Base-by-base conservation (phyloP, 2,888 invertebrate genomes). In the Nebria salina region DNA sequence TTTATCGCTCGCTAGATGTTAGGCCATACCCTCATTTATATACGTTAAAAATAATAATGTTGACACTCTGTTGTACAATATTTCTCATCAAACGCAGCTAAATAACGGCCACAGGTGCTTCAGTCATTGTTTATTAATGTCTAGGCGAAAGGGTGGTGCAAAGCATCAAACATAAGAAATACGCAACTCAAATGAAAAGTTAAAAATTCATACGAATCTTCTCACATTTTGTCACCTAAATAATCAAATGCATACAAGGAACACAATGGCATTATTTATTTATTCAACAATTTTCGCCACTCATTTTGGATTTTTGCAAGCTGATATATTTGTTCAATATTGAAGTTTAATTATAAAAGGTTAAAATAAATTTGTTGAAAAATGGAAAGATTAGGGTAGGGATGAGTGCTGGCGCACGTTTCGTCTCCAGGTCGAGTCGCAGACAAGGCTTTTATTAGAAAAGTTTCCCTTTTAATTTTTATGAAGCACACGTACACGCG, bases 391-490 rank as follows among this genome's bases (percentile, higher is more conserved):
- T 34, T 54, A 54, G 54, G 54, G 2, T 54, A 54, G 54, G 6
- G 34, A 34, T 54, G 11, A 13, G 11, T 13, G 7, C 9, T 43
- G 43, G 43, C 43, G 43, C 43, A 43, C 43, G 8, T 54, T 7
- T 34, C 34, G 34, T 34, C 2, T 34, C 2, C 5, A 34, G 20
- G 20, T 20, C 2, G 2, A 34, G 34, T 34, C 5, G 34, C 54
- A 54, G 54, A 54, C 54, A 54, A 54, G 11, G 54, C 54, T 54
- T 64, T 77, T 77, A 77, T 77, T 77, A 77, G 77, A 77, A 77
- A 77, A 77, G 77, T 77, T 77, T 77, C 65, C 77, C 77, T 77
- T 77, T 79, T 79, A 79, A 79, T 79, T 79, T 79, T 79, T 79
- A 79, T 77, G 77, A 77, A 79, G 74, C 74, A 42, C 68, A 65